Base-by-base conservation (phyloP, 2,888 invertebrate genomes). In the Hedychridium roseum region DNA sequence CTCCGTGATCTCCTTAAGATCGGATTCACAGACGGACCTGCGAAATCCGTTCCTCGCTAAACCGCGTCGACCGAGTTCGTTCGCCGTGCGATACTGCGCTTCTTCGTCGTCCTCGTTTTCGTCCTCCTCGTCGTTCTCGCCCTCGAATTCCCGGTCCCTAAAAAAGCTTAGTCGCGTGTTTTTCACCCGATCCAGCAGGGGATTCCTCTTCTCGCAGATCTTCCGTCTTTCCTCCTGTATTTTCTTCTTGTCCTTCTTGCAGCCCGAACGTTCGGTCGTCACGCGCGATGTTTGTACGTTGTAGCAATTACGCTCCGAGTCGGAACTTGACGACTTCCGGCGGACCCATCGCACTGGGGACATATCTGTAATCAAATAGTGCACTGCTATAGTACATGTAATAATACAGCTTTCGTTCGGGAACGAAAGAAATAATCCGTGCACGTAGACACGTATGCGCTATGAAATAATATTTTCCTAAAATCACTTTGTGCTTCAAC, bases 111-210 rank as follows among this genome's bases (percentile, higher is more conserved):
- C 42, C 2, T 52, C 35, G 12, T 50, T 49, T 30, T 58, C 52
- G n/a, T 57, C 60, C 4, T 56, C 51, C 26, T 56, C 59, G 2
- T 54, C 47, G 32, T 59, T 60, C 3, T 57, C 58, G 15, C 64
- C 44, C 2, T 58, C 60, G 12, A 54, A 53, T 2, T 63, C 62
- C 3, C 66, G 63, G n/a, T 79, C 79, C 34, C 70, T 72, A 72
- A 88, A 88, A 72, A 88, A 88, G 18, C 87, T 88, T 47, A 89
- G 74, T 70, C 86, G 83, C 36, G 88, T 88, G 70, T 87, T 88
- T 73, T 88, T 88, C 3, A 88, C 88, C 72, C 86, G 84, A 69
- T 88, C 88, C 45, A 88, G 81, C 50, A 89, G 81, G 31, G 88
- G 88, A 71, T 88, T 88, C 46, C 87, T 82, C 71, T 85, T 88